Evolutionary conservation across 2,113 vertebrate species (phyloP).

Genomic region (Pseudopodoces humilis): DNA sequence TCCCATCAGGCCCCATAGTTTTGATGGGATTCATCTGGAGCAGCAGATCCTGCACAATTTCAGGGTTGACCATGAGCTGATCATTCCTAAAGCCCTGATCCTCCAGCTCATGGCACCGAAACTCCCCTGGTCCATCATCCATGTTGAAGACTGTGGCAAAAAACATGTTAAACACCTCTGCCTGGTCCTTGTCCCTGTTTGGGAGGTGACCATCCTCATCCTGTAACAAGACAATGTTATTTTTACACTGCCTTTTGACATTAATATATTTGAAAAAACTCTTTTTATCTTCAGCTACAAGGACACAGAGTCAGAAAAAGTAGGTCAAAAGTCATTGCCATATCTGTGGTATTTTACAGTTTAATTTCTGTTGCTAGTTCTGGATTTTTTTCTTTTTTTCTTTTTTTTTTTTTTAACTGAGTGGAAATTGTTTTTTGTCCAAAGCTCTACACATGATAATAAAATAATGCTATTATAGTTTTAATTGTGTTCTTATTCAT

Average conservation of each 20-base stretch:
- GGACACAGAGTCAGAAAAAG: background rate
- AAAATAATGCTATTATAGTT: background rate
- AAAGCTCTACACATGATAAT: background rate
- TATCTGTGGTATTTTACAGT: background rate
- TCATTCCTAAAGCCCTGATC: background rate
- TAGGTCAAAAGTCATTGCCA: background rate
- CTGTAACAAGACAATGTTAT: background rate
- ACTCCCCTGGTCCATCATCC: background rate
- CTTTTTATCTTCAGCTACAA: background rate
- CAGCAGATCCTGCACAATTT: background rate
- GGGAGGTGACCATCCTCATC: no score
- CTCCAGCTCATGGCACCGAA: background rate
- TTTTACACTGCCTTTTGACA: background rate
- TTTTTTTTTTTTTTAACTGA: background rate
- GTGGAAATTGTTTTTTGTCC: background rate
- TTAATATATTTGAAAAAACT: background rate
- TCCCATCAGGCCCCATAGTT: background rate
- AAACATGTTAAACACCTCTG: accelerated
- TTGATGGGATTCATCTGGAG: background rate
- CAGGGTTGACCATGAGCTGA: background rate
- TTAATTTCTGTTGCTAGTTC: background rate
- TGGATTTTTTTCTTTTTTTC: background rate
- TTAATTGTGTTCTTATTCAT: background rate
- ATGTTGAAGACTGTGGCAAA: background rate
- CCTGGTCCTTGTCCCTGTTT: background rate